Conservation (phyloP, 2,888 invertebrate genomes). For the Pristionchus japonicus region DNA sequence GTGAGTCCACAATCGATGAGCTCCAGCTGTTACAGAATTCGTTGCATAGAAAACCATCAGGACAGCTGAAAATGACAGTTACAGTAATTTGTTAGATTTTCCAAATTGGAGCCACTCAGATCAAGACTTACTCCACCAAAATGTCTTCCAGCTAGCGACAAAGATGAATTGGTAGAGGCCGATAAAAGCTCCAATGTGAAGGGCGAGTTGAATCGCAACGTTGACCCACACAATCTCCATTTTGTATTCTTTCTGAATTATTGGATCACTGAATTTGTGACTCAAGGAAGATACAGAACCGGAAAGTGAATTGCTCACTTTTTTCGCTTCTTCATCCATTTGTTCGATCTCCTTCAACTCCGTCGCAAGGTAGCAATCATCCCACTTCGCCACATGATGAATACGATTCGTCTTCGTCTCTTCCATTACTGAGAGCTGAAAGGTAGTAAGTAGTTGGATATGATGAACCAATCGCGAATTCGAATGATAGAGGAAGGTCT, state of each 20-base stretch:
- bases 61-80: background rate
- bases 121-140: conserved; percentile 35
- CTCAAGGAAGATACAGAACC: too few relatives aligned
- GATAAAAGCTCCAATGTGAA: conserved; percentile 27
- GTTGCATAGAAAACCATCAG: background rate
- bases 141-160: background rate
- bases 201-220: conserved; percentile 30
- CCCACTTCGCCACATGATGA: background rate
- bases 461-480: too few relatives aligned
- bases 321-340: conserved; percentile 27
- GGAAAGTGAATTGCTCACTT: too few relatives aligned
- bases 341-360: background rate
- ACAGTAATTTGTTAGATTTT: too few relatives aligned
- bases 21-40: background rate
- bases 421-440: too few relatives aligned
- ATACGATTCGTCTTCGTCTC: too few relatives aligned
- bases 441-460: too few relatives aligned
- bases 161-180: conserved; percentile 4
- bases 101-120: too few relatives aligned
- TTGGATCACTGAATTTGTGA: too few relatives aligned
- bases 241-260: background rate
- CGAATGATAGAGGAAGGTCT: too few relatives aligned
- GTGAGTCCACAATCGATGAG: background rate
- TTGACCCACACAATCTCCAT: conserved; percentile 25
- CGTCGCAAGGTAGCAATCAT: background rate